Evolutionary conservation across 1,140 invertebrate genomes (phyloP), one percentile per base, ranked within the genome.

Genomic region (Centruroides sculpturatus): DNA sequence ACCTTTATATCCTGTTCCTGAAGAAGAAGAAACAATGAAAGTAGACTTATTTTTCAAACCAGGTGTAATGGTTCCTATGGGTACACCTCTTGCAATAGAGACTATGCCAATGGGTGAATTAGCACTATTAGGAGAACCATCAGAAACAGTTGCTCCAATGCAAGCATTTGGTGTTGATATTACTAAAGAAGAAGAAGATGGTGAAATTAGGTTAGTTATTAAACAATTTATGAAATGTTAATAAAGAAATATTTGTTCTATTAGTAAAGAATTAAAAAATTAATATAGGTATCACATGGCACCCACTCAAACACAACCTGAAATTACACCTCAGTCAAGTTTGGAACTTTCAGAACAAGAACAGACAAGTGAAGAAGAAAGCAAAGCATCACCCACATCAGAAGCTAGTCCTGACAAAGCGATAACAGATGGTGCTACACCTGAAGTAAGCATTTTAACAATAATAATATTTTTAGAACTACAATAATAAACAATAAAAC

Each of bases 131-230:
- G 57, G 46, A 34, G 58, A 57, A 35, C 35, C 54, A 36, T 41
- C 49, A 12, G 56, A 41, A n/a, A 34, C 23, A 4, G 47, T 35
- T 36, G 50, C 2, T 51, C 13, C 48, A 50, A 76, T 83, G 41
- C 79, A 83, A 68, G 83, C 85, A 7, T 86, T 87, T 70, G 85
- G 84, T 52, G 73, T 86, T 72, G 84, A 88, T 69, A 84, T 86
- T 64, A 84, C 82, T 35, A 89, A 88, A 71, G 86, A 88, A 69
- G 86, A 88, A 66, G 82, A 81, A 61, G 85, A 84, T 65, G 59
- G 59, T 4, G 59, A 61, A 55, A 55, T 54, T 0, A 83, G 85
- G 79, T 84, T 74, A 73, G 79, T 50, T 35, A 55, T 55, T 60
- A 13, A 13, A 35, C 6, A 55, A 34, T 13, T 12, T 1, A 59